Conservation (phyloP, 1,140 invertebrate genomes). For the Paracyclopina nana region DNA sequence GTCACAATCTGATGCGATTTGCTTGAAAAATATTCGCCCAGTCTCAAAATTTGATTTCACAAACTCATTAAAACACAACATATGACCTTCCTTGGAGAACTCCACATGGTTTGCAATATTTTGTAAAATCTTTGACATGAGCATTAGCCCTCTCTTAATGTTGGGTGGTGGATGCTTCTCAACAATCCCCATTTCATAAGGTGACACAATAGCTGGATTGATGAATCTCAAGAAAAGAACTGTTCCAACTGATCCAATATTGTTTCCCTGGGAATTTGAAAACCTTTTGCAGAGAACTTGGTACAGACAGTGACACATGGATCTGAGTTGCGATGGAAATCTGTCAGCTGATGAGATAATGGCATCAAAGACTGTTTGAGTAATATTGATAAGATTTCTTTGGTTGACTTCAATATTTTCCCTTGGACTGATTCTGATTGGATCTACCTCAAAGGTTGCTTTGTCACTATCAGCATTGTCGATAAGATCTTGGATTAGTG, state of each 20-base stretch:
- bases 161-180: slow-evolving; percentile 58
- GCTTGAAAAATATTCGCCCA: slow-evolving; percentile 32
- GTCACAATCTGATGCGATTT: slow-evolving; percentile 80
- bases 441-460: slow-evolving; percentile 20
- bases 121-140: slow-evolving; percentile 96
- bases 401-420: slow-evolving; percentile 80
- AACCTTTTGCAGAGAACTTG: slow-evolving; percentile 73
- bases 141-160: slow-evolving; percentile 76
- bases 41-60: slow-evolving; percentile 73
- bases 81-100: slow-evolving; percentile 94
- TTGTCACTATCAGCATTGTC: slow-evolving; percentile 31
- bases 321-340: slow-evolving; percentile 79
- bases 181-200: slow-evolving; percentile 87
- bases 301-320: slow-evolving; percentile 93
- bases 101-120: slow-evolving; percentile 97
- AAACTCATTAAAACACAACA: slow-evolving; percentile 92
- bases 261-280: slow-evolving; percentile 71
- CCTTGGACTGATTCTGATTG: slow-evolving; percentile 42
- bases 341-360: slow-evolving; percentile 77
- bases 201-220: slow-evolving; percentile 91
- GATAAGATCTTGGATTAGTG: slow-evolving; percentile 61
- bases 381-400: slow-evolving; percentile 62
- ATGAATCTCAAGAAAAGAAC: slow-evolving; percentile 92
- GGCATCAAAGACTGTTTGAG: slow-evolving; percentile 78
- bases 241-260: slow-evolving; percentile 80